Percentiles rank a stretch among this genome's conserved stretches.
phyloP scores from a whole-genome alignment of 2,888 invertebrate species.

The Choreutis nemorana region DNA sequence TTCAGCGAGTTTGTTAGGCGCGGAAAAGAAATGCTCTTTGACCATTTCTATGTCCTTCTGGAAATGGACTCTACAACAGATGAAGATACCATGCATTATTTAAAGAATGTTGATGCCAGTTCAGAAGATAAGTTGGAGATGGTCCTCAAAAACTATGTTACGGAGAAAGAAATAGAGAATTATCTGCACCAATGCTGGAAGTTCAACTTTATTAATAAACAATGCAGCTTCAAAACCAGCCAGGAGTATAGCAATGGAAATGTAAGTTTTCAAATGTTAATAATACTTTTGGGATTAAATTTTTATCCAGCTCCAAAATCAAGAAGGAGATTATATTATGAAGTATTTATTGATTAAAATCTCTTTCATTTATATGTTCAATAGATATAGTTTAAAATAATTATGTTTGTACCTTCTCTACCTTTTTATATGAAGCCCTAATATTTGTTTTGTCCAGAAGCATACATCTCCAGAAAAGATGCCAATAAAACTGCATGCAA shows the following conservation, averaged over 20 bases:
- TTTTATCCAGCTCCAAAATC: no score
- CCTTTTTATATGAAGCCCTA: no score
- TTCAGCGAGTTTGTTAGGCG: constrained; percentile 46
- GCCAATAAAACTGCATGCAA: constrained; percentile 26
- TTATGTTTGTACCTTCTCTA: no score
- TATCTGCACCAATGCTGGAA: constrained; percentile 52
- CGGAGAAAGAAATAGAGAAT: constrained; percentile 45
- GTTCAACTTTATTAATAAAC: constrained; percentile 37
- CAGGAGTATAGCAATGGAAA: no score
- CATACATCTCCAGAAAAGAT: constrained; percentile 17
- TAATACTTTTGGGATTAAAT: no score
- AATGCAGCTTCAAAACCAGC: constrained; percentile 10
- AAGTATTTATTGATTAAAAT: no score
- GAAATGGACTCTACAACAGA: constrained; percentile 20
- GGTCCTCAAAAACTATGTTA: constrained; percentile 29
- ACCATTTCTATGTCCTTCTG: constrained; percentile 28
- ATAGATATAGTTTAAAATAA: no score
- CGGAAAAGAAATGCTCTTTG: constrained; percentile 46
- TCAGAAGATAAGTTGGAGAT: constrained; percentile 49
- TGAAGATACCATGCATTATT: constrained; percentile 29
- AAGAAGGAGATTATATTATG: no score
- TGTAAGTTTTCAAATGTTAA: no score
- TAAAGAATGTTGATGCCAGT: constrained; percentile 38
- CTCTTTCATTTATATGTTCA: no score
- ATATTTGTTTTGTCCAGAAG: no score